Evolutionary conservation across 1,140 invertebrate species (phyloP).

Genomic region (Neodiprion pinetum): DNA sequence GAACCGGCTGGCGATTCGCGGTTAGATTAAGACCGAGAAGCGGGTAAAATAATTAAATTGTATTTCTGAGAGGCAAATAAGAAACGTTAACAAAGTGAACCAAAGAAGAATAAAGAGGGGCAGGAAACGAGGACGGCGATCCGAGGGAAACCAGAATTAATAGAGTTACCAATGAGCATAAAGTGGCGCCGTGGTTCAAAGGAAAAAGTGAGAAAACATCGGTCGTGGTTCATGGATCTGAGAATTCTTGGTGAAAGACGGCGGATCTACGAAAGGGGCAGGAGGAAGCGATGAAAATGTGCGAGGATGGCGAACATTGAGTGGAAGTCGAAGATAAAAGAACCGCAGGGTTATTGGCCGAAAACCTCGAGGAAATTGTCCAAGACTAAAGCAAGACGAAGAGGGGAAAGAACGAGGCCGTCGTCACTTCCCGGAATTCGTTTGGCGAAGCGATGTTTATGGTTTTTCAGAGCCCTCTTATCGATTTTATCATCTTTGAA

Average conservation of each 20-base stretch:
- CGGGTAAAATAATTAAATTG: constrained; percentile 11
- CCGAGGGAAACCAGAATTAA: constrained; percentile 5
- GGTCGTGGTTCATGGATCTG: constrained; percentile 11
- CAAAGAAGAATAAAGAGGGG: background rate
- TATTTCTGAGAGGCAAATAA: constrained; percentile 14
- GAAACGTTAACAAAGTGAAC: constrained; percentile 16
- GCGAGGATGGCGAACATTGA: constrained; percentile 6
- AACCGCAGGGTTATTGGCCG: constrained; percentile 8
- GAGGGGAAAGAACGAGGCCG: background rate
- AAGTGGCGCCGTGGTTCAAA: constrained; percentile 6
- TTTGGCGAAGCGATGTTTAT: background rate
- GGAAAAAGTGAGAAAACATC: constrained; percentile 10
- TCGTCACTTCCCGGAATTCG: background rate
- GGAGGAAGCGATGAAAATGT: background rate
- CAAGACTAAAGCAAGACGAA: background rate
- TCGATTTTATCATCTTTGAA: background rate
- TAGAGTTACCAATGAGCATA: constrained; percentile 15
- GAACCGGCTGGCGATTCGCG: background rate
- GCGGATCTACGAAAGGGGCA: background rate
- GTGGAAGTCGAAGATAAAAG: constrained; percentile 15
- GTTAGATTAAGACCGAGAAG: background rate
- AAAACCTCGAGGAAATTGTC: constrained; percentile 14
- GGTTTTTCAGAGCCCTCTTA: background rate
- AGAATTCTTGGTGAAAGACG: background rate
- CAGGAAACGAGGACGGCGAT: background rate